Percentiles rank a stretch among this genome's conserved stretches.
These are phyloP conservation scores for Pedicia rivosa DNA, from an alignment of 2,888 invertebrate genomes.

Conservation along the genomic window DNA sequence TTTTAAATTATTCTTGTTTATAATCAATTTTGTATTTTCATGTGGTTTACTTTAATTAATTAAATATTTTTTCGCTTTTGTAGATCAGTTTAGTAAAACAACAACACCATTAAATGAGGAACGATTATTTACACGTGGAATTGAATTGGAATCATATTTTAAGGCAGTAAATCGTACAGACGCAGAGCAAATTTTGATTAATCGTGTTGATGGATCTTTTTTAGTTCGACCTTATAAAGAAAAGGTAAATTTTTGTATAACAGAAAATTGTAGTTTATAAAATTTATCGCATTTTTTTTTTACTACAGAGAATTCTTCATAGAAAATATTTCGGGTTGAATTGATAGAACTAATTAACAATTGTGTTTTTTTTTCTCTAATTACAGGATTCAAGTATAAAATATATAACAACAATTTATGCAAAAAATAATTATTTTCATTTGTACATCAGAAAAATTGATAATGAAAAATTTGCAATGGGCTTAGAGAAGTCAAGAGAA, in stretches of 20 bases:
- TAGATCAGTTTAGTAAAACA: too few relatives aligned
- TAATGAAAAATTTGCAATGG: conserved; percentile 22
- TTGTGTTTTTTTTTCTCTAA: too few relatives aligned
- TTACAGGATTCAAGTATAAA: conserved; percentile 23
- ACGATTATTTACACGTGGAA: too few relatives aligned
- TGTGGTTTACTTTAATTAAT: too few relatives aligned
- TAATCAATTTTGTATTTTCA: too few relatives aligned
- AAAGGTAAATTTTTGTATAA: conserved; percentile 13
- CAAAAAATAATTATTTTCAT: conserved; percentile 24
- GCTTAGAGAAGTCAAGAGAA: conserved; percentile 24
- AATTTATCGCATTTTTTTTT: conserved; percentile 2
- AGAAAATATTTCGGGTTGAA: too few relatives aligned
- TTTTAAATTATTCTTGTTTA: too few relatives aligned
- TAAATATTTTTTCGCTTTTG: too few relatives aligned
- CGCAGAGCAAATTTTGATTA: conserved; percentile 22
- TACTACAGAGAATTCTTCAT: too few relatives aligned
- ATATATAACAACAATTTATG: conserved; percentile 26
- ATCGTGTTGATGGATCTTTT: conserved; percentile 25
- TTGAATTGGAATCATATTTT: conserved; percentile 26
- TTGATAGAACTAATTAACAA: too few relatives aligned
- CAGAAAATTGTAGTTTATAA: background rate
- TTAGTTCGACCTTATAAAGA: conserved; percentile 28
- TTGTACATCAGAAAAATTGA: conserved; percentile 24
- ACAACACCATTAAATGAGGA: too few relatives aligned
- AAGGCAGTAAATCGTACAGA: conserved; percentile 23